Evolutionary conservation across 2,888 invertebrate species (phyloP).

Genomic region (Drosophila diplacantha): DNA sequence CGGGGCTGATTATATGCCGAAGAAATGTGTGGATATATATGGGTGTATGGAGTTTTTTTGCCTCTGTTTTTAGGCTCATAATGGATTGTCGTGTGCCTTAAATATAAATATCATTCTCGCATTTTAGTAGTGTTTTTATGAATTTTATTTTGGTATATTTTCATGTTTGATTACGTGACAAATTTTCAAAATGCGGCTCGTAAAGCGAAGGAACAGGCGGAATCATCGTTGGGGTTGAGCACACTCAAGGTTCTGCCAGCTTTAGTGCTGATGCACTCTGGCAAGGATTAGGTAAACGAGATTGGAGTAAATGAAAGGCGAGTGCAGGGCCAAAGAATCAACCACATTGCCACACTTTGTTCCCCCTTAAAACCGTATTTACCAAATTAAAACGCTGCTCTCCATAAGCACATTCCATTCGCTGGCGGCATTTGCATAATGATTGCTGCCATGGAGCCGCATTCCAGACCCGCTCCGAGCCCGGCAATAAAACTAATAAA

Average conservation of each 20-base stretch:
- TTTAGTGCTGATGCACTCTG: conserved; percentile 2
- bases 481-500: conserved; percentile 41
- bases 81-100: conserved; percentile 46
- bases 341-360: not conserved
- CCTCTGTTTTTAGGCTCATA: conserved; percentile 22
- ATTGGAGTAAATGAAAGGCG: not conserved
- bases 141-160: conserved; percentile 47
- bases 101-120: conserved; percentile 44
- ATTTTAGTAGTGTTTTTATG: conserved; percentile 36
- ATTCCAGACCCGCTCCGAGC: conserved; percentile 7
- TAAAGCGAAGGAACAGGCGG: conserved; percentile 11
- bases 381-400: conserved; percentile 1
- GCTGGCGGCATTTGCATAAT: conserved; percentile 7
- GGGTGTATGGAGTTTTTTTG: not conserved
- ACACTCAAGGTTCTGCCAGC: not conserved
- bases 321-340: not conserved
- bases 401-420: conserved; percentile 7
- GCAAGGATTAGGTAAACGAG: conserved; percentile 26
- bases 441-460: not conserved
- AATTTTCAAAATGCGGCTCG: conserved; percentile 44
- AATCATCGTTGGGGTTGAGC: conserved; percentile 10
- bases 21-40: conserved; percentile 21
- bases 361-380: not conserved
- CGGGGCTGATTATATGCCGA: conserved; percentile 6
- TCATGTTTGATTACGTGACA: conserved; percentile 55